phyloP scores from a whole-genome alignment of 2,797 vertebrate genomes.

The Pipistrellus nathusii region DNA sequence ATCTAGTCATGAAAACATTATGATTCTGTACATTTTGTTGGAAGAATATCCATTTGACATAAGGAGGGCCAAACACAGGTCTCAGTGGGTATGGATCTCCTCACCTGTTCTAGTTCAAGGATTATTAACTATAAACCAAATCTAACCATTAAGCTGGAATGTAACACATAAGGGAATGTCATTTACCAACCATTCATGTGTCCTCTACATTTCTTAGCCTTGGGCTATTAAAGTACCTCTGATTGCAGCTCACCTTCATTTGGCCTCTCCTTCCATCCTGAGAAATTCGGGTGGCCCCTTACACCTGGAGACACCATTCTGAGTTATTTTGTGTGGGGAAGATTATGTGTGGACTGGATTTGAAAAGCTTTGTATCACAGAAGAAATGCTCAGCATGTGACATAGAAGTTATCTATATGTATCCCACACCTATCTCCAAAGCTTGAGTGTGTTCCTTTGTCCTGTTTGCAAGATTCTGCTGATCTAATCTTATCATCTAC shows the following conservation, averaged over 20 bases:
- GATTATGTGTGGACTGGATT: background rate
- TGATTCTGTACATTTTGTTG: background rate
- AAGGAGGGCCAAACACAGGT: background rate
- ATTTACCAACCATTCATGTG: background rate
- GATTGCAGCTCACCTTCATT: background rate
- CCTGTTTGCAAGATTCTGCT: background rate
- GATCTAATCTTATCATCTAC: background rate
- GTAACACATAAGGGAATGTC: background rate
- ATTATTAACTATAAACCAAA: background rate
- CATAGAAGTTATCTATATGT: background rate
- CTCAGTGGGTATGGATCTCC: background rate
- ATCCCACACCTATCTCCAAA: background rate
- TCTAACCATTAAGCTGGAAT: background rate
- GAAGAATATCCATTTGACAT: background rate
- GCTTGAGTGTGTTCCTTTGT: background rate
- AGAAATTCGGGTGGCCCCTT: conserved; percentile 27
- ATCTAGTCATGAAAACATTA: background rate
- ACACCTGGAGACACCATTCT: background rate
- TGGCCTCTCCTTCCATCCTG: background rate
- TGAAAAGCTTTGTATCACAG: background rate
- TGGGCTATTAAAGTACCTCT: background rate
- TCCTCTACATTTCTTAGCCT: background rate
- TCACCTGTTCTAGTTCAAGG: background rate
- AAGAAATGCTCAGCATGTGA: background rate
- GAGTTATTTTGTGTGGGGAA: background rate